Conservation (phyloP, 37 sponge, comb jelly and placozoan genomes). For the Beroe ovata region DNA sequence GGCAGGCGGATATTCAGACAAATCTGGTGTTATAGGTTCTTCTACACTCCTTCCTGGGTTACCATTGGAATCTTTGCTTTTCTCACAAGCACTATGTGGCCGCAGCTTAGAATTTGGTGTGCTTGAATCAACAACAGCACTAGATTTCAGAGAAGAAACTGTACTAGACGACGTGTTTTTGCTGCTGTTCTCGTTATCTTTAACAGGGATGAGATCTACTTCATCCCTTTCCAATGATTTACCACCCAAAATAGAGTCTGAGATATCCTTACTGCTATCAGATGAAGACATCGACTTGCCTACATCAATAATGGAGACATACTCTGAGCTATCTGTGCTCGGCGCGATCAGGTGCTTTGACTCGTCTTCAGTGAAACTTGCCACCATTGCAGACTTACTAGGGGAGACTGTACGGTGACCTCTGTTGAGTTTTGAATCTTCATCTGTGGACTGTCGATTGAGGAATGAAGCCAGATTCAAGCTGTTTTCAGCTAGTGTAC, state of each 20-base stretch:
- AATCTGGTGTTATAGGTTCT: neutral
- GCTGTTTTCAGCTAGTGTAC: neutral
- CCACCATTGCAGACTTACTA: neutral
- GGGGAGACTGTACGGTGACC: constrained; percentile 16
- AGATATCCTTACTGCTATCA: neutral
- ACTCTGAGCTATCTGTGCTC: constrained; percentile 21
- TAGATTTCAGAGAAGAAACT: constrained; percentile 37
- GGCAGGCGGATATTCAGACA: constrained; percentile 21
- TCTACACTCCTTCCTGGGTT: neutral
- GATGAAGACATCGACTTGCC: constrained; percentile 27
- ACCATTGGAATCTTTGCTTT: neutral
- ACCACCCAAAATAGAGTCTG: neutral
- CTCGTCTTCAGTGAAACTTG: constrained; percentile 7
- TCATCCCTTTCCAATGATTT: neutral
- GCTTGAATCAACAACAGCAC: constrained; percentile 31
- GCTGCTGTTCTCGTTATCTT: neutral
- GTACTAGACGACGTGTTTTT: neutral
- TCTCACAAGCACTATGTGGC: neutral
- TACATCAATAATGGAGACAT: constrained; percentile 32
- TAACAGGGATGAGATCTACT: constrained; percentile 43
- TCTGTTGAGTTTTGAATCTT: neutral
- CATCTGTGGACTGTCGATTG: neutral
- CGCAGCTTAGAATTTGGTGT: constrained; percentile 11
- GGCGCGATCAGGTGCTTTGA: constrained; percentile 24
- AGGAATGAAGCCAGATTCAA: constrained; percentile 13